Conservation (phyloP, 1,140 invertebrate species). For the Pseudoatta argentina region DNA sequence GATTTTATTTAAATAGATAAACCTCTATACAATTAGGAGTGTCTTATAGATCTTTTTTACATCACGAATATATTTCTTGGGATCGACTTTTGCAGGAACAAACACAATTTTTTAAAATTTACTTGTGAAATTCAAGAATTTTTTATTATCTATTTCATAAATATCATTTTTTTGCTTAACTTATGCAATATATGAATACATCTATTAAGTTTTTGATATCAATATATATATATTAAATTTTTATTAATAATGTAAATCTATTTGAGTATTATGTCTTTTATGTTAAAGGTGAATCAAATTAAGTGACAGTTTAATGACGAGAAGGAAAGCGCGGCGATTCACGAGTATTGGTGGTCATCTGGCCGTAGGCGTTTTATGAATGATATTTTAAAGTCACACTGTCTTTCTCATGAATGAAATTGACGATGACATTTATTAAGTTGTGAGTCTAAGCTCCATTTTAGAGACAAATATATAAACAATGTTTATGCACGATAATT, state of each 20-base stretch:
- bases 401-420: conserved; percentile 42
- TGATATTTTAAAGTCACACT: conserved; percentile 36
- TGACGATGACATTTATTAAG: background rate
- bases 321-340: conserved; percentile 8
- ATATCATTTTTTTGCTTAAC: background rate
- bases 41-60: background rate
- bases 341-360: background rate
- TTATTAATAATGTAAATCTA: background rate
- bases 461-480: background rate
- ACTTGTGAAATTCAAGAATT: background rate
- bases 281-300: conserved; percentile 26
- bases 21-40: background rate
- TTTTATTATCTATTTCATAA: background rate
- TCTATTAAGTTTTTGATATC: background rate
- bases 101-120: background rate
- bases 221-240: background rate
- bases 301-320: background rate
- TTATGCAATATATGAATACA: background rate
- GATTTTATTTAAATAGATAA: background rate
- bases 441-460: background rate
- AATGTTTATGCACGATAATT: background rate
- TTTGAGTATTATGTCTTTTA: background rate
- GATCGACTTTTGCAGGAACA: background rate
- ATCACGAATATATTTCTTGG: background rate
- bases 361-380: conserved; percentile 21